phyloP scores from a whole-genome alignment of 2,113 vertebrate species.

The Hippocampus comes region DNA sequence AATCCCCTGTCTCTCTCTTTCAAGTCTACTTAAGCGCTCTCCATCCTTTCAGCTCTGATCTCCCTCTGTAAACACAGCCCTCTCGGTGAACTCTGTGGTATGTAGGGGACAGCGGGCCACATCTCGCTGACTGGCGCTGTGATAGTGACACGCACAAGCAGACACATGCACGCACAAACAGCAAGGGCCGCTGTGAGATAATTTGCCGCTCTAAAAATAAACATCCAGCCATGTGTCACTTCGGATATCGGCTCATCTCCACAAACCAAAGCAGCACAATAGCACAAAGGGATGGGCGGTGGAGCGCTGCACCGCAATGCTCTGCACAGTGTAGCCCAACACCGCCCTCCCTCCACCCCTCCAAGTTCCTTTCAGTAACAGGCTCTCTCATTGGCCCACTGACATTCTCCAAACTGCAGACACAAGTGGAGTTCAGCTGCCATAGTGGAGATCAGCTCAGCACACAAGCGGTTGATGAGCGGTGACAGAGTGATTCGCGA shows the following conservation, averaged over 20 bases:
- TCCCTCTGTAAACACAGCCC: slow-evolving; percentile 51
- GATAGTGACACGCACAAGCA: slow-evolving; percentile 40
- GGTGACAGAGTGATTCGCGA: slow-evolving; percentile 31
- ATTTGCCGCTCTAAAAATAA: slow-evolving; percentile 70
- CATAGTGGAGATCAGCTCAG: slow-evolving; percentile 38
- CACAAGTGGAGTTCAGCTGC: slow-evolving; percentile 14
- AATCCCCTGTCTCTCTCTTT: slow-evolving; percentile 8
- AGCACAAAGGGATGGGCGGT: slow-evolving; percentile 22
- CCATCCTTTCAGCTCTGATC: slow-evolving; percentile 56
- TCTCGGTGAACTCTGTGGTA: slow-evolving; percentile 64
- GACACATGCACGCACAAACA: slow-evolving; percentile 32
- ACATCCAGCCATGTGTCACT: slow-evolving; percentile 67
- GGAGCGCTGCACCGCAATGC: slow-evolving; percentile 12
- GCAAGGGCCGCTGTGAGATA: slow-evolving; percentile 56
- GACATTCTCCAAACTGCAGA: slow-evolving; percentile 33
- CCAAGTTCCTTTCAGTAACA: slow-evolving; percentile 6
- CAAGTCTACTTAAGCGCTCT: slow-evolving; percentile 32
- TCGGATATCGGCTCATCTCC: slow-evolving; percentile 62
- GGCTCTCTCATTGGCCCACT: slow-evolving; percentile 30
- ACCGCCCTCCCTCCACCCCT: not conserved
- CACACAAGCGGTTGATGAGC: slow-evolving; percentile 36
- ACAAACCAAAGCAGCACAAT: slow-evolving; percentile 36
- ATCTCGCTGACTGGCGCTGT: slow-evolving; percentile 54
- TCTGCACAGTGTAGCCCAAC: not conserved
- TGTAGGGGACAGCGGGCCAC: slow-evolving; percentile 61